Base-by-base conservation (phyloP, 2,113 vertebrate genomes). In the Craseonycteris thonglongyai region DNA sequence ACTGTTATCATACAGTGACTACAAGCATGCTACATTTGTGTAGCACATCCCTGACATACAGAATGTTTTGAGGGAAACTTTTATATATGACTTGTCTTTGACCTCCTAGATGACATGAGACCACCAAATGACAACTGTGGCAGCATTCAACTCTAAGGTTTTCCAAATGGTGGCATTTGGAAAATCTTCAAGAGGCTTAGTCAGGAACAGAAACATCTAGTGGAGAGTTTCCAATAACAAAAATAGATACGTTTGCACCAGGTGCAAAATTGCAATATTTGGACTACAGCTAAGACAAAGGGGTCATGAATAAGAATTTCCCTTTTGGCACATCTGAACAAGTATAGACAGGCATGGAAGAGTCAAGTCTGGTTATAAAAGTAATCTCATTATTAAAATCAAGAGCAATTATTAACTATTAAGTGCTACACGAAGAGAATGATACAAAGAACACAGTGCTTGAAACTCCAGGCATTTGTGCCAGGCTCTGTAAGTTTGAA, bases 1-100 rank as follows among this genome's bases (percentile, higher is more conserved):
- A 97, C 85, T 96, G 96, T 97, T 97, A 97, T 93, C 95, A 63
- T 92, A 96, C 94, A 40, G 71, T 93, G 96, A 96, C 75, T 91
- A 40, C 59, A 76, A 94, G 74, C 87, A 61, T 71, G 97, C 75
- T 95, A 93, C 92, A 71, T 92, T 94, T 81, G 40, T 90, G 94
- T 95, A 83, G 95, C 95, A 61, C 47, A 45, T 93, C 24, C 59
- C 83, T 96, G 93, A 92, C 18, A 1, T 85, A 45, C 24, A 1
- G 92, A 63, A 81, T 92, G 83, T 97, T 96, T 96, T 79, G 88
- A 97, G 94, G 78, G 42, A 79, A 97, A 94, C 85, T 92, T 96
- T 88, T 86, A 90, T 95, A 87, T 91, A 12, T 97, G 94, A 96
- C 95, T 96, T 96, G 78, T 95, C 87, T 96, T 63, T 95, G 96